Evolutionary conservation across 2,888 invertebrate species (phyloP).

Genomic region (Allygus modestus): DNA sequence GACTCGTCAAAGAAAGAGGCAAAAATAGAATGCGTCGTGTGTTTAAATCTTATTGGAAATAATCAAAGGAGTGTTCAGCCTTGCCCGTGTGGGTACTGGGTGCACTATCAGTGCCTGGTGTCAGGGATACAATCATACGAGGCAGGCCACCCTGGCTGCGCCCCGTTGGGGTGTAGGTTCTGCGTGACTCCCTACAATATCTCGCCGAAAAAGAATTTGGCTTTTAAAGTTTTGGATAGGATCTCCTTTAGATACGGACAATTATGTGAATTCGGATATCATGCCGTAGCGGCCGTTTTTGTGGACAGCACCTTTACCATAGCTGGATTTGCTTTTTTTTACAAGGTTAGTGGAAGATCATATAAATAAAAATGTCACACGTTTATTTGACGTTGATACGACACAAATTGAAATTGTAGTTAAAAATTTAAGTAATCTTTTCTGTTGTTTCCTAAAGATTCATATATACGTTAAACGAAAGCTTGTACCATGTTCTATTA

Average conservation of each 20-base stretch:
- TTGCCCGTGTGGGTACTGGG: background rate
- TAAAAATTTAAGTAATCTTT: background rate
- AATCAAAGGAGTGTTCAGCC: background rate
- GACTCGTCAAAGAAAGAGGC: too few species aligned
- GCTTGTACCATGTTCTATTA: too few species aligned
- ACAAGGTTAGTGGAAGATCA: background rate
- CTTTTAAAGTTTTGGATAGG: background rate
- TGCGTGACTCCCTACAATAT: background rate
- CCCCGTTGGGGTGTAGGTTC: background rate
- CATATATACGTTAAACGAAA: too few species aligned
- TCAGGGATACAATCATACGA: background rate
- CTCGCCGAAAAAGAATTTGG: background rate
- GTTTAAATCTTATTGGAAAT: background rate
- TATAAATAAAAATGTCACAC: too few species aligned
- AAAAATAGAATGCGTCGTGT: background rate
- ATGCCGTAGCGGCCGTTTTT: background rate
- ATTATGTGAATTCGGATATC: background rate
- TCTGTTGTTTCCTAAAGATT: background rate
- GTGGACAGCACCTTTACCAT: background rate
- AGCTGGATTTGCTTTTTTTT: background rate
- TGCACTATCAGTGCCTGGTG: background rate
- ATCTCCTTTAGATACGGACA: background rate
- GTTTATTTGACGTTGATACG: too few species aligned
- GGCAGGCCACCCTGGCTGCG: background rate
- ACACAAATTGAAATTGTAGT: too few species aligned